Evolutionary conservation across 2,113 vertebrate genomes (phyloP).

Genomic region (Oostethus manadensis): DNA sequence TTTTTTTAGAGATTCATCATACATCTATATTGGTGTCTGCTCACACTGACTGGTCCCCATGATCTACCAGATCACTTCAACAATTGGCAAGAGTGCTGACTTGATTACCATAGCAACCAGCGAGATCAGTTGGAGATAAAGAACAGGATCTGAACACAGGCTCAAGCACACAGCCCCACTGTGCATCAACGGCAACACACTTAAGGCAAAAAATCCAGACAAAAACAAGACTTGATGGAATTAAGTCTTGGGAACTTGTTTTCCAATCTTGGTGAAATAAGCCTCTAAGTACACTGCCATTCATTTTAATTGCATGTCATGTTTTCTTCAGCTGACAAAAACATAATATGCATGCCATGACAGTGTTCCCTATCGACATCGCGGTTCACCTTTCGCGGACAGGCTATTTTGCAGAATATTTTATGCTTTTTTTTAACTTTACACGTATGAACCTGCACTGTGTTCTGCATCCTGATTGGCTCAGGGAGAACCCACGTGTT

Average conservation of each 20-base stretch:
- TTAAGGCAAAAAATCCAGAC: conserved; percentile 23
- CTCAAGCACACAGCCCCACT: conserved; percentile 28
- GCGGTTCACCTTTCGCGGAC: too few species aligned
- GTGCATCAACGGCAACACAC: conserved; percentile 32
- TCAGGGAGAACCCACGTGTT: too few species aligned
- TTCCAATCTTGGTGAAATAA: background rate
- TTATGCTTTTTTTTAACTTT: too few species aligned
- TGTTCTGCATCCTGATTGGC: too few species aligned
- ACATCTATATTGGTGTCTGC: conserved; percentile 35
- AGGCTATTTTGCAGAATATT: too few species aligned
- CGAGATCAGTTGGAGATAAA: conserved; percentile 38
- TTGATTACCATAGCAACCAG: conserved; percentile 75
- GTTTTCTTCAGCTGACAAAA: background rate
- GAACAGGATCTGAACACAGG: conserved; percentile 48
- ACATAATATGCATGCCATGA: background rate
- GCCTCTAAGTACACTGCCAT: background rate
- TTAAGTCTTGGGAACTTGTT: too few species aligned
- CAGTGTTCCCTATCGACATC: too few species aligned
- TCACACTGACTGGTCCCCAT: conserved; percentile 40
- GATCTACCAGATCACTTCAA: conserved; percentile 67
- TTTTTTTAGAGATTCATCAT: conserved; percentile 20
- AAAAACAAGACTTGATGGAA: background rate
- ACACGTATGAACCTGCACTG: too few species aligned
- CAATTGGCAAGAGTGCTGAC: conserved; percentile 64
- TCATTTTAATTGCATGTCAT: background rate